Percentiles rank a stretch among this genome's conserved stretches.
phyloP scores from a whole-genome alignment of 2,113 vertebrate species.

The Xenus cinereus region DNA sequence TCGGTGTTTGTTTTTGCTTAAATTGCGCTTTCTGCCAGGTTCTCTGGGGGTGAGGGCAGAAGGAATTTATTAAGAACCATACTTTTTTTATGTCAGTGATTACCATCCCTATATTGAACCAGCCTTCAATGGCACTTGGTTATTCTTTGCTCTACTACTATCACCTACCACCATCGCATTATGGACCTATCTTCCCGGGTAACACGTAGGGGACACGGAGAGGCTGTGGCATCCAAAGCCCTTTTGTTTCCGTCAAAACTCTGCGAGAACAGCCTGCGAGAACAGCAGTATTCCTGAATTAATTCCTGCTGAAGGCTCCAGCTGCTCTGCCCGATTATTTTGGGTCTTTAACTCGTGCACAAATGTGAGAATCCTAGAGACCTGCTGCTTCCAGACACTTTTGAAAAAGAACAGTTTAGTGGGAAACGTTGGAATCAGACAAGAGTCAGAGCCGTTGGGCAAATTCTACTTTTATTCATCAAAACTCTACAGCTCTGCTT shows the following conservation, averaged over 20 bases:
- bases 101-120: not conserved
- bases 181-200: not conserved
- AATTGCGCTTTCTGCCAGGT: not conserved
- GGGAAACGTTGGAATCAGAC: not conserved
- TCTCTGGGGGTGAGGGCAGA: not conserved
- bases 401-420: not conserved
- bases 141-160: not conserved
- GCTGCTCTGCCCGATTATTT: not conserved
- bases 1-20: not conserved
- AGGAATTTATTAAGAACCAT: not conserved
- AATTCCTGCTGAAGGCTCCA: not conserved
- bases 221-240: not conserved
- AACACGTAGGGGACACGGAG: fast-evolving
- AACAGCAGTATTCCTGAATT: not conserved
- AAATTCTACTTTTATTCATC: not conserved
- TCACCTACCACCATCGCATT: not conserved
- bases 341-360: not conserved
- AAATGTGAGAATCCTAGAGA: not conserved
- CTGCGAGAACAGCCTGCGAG: not conserved
- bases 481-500: not conserved
- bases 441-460: not conserved
- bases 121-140: not conserved
- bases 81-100: not conserved
- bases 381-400: not conserved
- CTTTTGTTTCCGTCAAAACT: not conserved